Conservation (phyloP, 2,797 vertebrate genomes). For the Oreonectes daqikongensis region DNA sequence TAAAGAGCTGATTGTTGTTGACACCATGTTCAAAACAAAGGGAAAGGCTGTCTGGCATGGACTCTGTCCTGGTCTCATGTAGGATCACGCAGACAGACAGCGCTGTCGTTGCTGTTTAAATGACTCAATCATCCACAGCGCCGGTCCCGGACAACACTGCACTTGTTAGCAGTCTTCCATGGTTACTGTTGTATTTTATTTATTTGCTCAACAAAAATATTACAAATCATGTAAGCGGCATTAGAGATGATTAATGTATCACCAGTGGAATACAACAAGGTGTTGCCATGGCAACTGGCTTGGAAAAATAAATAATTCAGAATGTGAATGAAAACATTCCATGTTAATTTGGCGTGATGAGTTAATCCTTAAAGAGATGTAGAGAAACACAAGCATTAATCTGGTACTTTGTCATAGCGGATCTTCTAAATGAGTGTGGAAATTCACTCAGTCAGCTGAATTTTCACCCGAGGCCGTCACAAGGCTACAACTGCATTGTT, state of each 20-base stretch:
- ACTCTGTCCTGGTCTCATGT: conserved; percentile 33
- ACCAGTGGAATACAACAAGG: conserved; percentile 19
- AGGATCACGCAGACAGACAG: conserved; percentile 16
- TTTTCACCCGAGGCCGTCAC: conserved; percentile 14
- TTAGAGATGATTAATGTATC: conserved; percentile 24
- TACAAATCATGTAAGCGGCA: conserved; percentile 8
- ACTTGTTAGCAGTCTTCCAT: conserved; percentile 14
- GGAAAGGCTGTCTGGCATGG: conserved; percentile 29
- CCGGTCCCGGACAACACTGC: not conserved
- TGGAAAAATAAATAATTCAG: conserved; percentile 28
- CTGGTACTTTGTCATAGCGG: conserved; percentile 34
- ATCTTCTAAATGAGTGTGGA: conserved; percentile 37
- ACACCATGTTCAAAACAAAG: conserved; percentile 44
- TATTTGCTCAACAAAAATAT: conserved; percentile 32
- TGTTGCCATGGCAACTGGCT: conserved; percentile 36
- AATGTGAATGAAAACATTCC: conserved; percentile 41
- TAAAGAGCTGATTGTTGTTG: conserved; percentile 47
- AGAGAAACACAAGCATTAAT: conserved; percentile 24
- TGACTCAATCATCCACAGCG: conserved; percentile 28
- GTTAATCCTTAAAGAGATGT: conserved; percentile 32
- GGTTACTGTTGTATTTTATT: conserved; percentile 7
- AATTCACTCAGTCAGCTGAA: conserved; percentile 22
- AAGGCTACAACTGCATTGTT: conserved; percentile 30
- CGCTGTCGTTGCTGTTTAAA: conserved; percentile 24
- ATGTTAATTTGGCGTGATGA: conserved; percentile 35